Evolutionary conservation across 2,888 invertebrate genomes (phyloP), one percentile per base, ranked within the genome.

Genomic region (Yponomeuta evonymella): DNA sequence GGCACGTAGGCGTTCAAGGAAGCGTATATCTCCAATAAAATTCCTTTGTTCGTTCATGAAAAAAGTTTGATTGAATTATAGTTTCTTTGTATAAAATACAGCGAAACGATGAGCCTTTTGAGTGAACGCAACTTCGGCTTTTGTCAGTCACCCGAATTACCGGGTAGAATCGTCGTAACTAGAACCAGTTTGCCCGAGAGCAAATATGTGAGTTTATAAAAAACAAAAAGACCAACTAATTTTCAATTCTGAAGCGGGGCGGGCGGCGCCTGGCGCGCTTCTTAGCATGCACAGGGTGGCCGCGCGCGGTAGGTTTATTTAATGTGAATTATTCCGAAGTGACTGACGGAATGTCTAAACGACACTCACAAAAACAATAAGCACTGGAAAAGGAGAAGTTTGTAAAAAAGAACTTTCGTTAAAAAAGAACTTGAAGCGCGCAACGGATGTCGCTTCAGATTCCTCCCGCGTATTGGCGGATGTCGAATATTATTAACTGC

Each of bases 301-400:
- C 76, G 80, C 84, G 80, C 78, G 88, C 85, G 86, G 90, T 88
- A 86, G 89, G 89, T 89, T 86, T 86, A 83, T 87, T 88, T 89
- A 89, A 90, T 89, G 86, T 88, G 87, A 89, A 90, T 89, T 89
- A 89, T 89, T 86, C 84, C 80, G 77, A 83, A 83, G 84, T 85
- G 84, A 87, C 86, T 87, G 88, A 86, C 90, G 83, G 84, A 86
- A 88, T 85, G 84, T 85, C 85, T 87, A 86, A 88, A 79, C 81
- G 84, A 84, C 80, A 81, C 76, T 76, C 79, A 76, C 82, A 83
- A 83, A 81, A 83, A 87, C 82, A 86, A 85, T 84, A 87, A 86
- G 78, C 81, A 83, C 76, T 85, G 80, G 81, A 79, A 82, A 82
- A 58, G 51, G 15, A 58, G 51, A 83, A 84, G 81, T 84, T 84